phyloP scores from a whole-genome alignment of 2,113 vertebrate genomes.

The Heloderma charlesbogerti region DNA sequence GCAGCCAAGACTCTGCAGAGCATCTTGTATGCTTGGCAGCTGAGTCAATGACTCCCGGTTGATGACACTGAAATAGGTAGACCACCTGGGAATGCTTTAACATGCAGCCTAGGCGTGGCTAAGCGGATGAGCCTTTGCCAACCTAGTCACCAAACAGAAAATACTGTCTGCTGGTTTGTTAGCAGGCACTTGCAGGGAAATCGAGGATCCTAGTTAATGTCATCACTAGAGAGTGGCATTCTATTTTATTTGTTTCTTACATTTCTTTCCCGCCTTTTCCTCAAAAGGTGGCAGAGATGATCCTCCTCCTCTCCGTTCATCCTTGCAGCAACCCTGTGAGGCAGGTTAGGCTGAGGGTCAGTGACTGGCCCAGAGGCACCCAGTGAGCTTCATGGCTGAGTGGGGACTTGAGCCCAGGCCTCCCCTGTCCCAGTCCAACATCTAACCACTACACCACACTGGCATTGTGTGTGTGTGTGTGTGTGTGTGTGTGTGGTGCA shows the following conservation, averaged over 20 bases:
- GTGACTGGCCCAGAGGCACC: no score
- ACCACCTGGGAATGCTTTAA: neutral
- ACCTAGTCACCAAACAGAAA: neutral
- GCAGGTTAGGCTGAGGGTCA: no score
- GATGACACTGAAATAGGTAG: neutral
- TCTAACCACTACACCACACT: no score
- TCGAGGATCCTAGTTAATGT: neutral
- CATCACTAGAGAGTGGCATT: neutral
- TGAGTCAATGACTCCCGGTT: neutral
- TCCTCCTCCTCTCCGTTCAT: no score
- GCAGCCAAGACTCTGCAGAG: conserved; percentile 26
- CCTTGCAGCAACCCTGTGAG: no score
- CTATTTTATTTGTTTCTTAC: no score
- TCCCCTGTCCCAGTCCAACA: no score
- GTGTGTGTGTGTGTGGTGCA: neutral
- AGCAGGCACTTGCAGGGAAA: neutral
- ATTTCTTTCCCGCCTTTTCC: no score
- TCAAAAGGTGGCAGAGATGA: no score
- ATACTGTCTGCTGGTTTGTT: neutral
- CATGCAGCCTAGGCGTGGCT: neutral
- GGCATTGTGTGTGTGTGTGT: no score
- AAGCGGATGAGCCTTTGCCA: accelerated
- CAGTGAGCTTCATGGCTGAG: no score
- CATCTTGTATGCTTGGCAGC: conserved; percentile 48
- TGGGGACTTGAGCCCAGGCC: no score